Base-by-base conservation (phyloP, 2,797 vertebrate genomes). In the Geotrypetes seraphini region DNA sequence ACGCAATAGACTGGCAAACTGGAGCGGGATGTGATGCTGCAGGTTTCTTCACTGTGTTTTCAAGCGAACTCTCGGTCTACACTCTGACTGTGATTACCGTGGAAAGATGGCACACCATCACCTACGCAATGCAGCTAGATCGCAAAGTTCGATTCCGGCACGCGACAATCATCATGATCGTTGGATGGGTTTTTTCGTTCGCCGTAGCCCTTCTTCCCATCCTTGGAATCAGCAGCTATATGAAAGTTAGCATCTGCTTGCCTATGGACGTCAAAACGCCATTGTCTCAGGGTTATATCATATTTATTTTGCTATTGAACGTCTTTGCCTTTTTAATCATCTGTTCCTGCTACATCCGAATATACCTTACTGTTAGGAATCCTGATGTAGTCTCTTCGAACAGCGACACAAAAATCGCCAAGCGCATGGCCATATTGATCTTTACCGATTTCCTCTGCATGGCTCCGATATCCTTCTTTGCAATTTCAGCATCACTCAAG, bases 371-470 rank as follows among this genome's bases (percentile, higher is more conserved):
- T 0, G 89, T 97, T 39, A 83, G 82, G 23, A 96, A 96, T 40
- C 92, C 91, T n/a, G 69, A 69, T 3, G 62, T 79, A 1, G 19
- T 81, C 6, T 86, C 87, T 1, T 85, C 86, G 27, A 84, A 79
- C 28, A 86, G 88, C 0, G 92, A 99, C 71, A 83, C 87, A 33
- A 84, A 80, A 22, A 85, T 97, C 2, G 93, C 96, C 50, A 85
- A 92, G 33, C 89, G 94, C 26, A 98, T 98, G 96, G 94, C 96
- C 6, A 50, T 93, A 14, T 82, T 98, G 17, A 92, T 99, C 63
- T 99, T 99, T 73, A 99, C 96, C 0, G 87, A 99, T 74, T 98
- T 99, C 57, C 37, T 97, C 45, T 98, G 96, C 69, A 93, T 97
- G 88, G 93, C 92, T 0, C 96, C 96, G 1, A 98, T 99, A 53